These are phyloP conservation scores for Mystacides longicornis DNA, from an alignment of 2,888 invertebrate genomes.

Conservation along the genomic window DNA sequence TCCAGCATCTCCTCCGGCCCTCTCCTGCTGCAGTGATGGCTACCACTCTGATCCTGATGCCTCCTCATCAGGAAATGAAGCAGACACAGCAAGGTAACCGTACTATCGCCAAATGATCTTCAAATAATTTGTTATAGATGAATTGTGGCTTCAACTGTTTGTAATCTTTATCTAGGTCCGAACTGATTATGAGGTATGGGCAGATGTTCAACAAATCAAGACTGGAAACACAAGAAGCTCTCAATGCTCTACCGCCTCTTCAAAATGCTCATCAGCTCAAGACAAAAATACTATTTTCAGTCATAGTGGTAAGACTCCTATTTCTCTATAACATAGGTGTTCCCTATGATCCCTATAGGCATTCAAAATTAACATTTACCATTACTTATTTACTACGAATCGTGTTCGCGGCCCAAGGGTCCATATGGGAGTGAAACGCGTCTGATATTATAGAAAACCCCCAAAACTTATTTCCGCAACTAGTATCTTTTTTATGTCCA, in stretches of 20 bases:
- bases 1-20: conserved; percentile 37
- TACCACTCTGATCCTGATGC: conserved; percentile 77
- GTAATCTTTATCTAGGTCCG: conserved; percentile 39
- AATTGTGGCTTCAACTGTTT: too few relatives aligned
- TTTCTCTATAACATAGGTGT: too few relatives aligned
- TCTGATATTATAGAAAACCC: too few relatives aligned
- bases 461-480: too few relatives aligned
- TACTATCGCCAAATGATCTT: too few relatives aligned
- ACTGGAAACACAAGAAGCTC: conserved; percentile 77
- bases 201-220: conserved; percentile 79
- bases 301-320: conserved; percentile 89
- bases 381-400: too few relatives aligned
- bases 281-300: conserved; percentile 91
- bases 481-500: too few relatives aligned
- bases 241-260: conserved; percentile 74
- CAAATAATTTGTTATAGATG: too few relatives aligned
- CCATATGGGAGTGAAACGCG: too few relatives aligned
- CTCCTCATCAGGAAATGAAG: conserved; percentile 32
- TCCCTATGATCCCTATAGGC: too few relatives aligned
- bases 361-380: too few relatives aligned
- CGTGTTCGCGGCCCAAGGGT: too few relatives aligned
- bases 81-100: conserved; percentile 27
- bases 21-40: conserved; percentile 65
- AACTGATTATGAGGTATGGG: conserved; percentile 72
- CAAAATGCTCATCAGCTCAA: conserved; percentile 82